These are phyloP conservation scores for Micrastur ruficollis DNA, from an alignment of 2,797 vertebrate genomes.

Conservation along the genomic window DNA sequence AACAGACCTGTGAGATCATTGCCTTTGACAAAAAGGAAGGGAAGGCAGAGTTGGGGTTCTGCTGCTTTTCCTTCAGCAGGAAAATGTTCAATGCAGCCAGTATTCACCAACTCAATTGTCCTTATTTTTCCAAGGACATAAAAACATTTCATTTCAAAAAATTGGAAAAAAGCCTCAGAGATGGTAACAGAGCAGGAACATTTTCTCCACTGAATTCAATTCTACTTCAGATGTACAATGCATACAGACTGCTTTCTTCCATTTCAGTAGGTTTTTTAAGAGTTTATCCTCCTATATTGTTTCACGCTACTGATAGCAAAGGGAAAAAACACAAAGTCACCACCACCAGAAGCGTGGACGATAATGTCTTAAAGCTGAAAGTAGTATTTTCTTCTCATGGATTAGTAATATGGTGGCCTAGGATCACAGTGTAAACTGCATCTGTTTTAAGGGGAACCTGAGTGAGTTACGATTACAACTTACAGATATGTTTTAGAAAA, in stretches of 20 bases:
- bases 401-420: not conserved
- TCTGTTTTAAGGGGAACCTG: not conserved
- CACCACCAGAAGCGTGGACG: not conserved
- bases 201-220: not conserved
- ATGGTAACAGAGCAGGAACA: not conserved
- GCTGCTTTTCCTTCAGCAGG: not conserved
- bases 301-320: not conserved
- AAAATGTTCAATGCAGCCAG: not conserved
- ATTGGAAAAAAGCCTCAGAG: not conserved
- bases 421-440: not conserved
- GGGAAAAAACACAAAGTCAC: not conserved
- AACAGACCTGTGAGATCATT: accelerated
- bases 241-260: not conserved
- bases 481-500: not conserved
- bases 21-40: not conserved
- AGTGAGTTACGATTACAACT: not conserved
- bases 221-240: not conserved
- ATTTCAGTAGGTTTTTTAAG: not conserved
- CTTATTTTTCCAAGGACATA: not conserved
- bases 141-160: not conserved
- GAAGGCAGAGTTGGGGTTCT: not conserved
- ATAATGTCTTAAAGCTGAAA: not conserved
- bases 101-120: not conserved
- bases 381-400: not conserved
- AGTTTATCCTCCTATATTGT: not conserved